Evolutionary conservation across 2,888 invertebrate species (phyloP).

Genomic region (Lasioglossum villosulum): DNA sequence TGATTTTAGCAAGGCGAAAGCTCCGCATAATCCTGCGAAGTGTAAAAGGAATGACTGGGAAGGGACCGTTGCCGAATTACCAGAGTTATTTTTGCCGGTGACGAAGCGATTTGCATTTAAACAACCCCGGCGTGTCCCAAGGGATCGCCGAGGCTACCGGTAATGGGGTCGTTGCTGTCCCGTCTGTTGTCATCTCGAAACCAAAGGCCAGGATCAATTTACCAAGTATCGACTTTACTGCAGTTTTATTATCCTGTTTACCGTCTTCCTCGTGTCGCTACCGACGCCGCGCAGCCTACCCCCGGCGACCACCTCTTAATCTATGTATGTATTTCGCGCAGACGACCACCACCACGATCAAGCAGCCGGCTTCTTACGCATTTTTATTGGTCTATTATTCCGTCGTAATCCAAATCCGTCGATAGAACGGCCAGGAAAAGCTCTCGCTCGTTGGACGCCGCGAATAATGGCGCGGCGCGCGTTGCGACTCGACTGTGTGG

Average conservation of each 20-base stretch:
- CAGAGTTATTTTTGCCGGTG: slow-evolving; percentile 77
- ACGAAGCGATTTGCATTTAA: slow-evolving; percentile 79
- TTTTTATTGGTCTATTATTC: slow-evolving; percentile 68
- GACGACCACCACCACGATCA: slow-evolving; percentile 13
- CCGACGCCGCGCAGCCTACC: not conserved
- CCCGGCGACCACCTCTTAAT: slow-evolving; percentile 58
- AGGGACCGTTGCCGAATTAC: slow-evolving; percentile 72
- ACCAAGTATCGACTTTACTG: slow-evolving; percentile 69
- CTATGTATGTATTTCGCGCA: slow-evolving; percentile 32
- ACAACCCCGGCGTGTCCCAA: slow-evolving; percentile 70
- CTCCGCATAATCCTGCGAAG: slow-evolving; percentile 28
- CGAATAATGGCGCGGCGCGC: slow-evolving; percentile 1
- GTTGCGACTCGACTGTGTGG: not conserved
- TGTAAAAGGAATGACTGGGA: slow-evolving; percentile 45
- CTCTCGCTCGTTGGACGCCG: slow-evolving; percentile 14
- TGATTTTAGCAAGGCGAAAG: slow-evolving; percentile 4
- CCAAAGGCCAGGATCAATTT: slow-evolving; percentile 68
- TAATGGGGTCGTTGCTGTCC: slow-evolving; percentile 42
- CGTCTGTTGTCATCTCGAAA: slow-evolving; percentile 69
- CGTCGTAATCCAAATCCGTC: slow-evolving; percentile 63
- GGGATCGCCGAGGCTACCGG: slow-evolving; percentile 50
- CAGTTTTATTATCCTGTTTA: slow-evolving; percentile 71
- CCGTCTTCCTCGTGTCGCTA: slow-evolving; percentile 35
- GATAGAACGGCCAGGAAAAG: slow-evolving; percentile 31
- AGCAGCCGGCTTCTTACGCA: slow-evolving; percentile 48